phyloP scores from a whole-genome alignment of 1,140 invertebrate species.

The Scaptodrosophila lebanonensis region DNA sequence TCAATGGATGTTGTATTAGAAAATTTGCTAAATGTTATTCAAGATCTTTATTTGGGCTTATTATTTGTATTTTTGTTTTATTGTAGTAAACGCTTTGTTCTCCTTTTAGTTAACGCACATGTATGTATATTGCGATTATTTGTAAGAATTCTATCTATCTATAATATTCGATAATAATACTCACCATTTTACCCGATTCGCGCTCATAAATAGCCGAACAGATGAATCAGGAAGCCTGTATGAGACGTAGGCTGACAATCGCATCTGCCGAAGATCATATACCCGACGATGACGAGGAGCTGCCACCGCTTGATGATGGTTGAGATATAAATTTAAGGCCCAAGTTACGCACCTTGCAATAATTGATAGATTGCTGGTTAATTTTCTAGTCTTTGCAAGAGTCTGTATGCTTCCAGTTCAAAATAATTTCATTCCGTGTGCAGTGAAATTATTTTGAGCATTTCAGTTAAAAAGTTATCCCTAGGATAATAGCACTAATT shows the following conservation, averaged over 20 bases:
- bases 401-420: slow-evolving; percentile 36
- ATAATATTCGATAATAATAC: slow-evolving; percentile 15
- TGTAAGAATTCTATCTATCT: slow-evolving; percentile 45
- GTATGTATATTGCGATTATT: slow-evolving; percentile 55
- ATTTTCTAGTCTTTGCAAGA: no score
- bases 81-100: slow-evolving; percentile 67
- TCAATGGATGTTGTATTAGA: no score
- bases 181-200: slow-evolving; percentile 35
- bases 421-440: slow-evolving; percentile 20
- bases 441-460: slow-evolving; percentile 22
- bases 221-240: slow-evolving; percentile 40
- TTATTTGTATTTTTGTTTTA: slow-evolving; percentile 40
- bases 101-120: slow-evolving; percentile 57
- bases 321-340: no score
- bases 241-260: slow-evolving; percentile 72
- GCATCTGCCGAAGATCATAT: slow-evolving; percentile 61
- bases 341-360: no score
- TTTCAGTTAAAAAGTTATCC: slow-evolving; percentile 1
- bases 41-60: slow-evolving; percentile 27
- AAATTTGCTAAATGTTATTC: neutral
- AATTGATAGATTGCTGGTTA: no score
- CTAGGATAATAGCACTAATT: no score
- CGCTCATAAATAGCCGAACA: slow-evolving; percentile 36
- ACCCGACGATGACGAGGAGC: slow-evolving; percentile 60
- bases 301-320: slow-evolving; percentile 65